Base-by-base conservation (phyloP, 2,797 vertebrate species). In the Hafferia zeledoni region DNA sequence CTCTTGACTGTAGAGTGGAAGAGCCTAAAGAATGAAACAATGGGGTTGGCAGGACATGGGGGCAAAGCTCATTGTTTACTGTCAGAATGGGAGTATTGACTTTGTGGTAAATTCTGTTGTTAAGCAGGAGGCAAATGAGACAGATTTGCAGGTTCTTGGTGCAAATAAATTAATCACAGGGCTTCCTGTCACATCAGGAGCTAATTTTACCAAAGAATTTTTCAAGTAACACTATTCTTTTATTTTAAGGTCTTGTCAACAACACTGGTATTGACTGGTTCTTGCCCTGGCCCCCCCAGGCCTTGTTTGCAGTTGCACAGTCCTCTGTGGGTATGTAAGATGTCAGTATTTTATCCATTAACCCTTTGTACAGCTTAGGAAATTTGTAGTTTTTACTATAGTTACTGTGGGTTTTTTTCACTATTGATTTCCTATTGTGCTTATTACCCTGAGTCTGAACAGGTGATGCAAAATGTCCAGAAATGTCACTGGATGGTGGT, bases 181-280 rank as follows among this genome's bases (percentile, higher is more conserved):
- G 13, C 8, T 75, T 28, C 14, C 47, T 91, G 13, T 37, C 31
- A 81, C n/a, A 47, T 78, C 46, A 69, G 10, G 5, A 18, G 24
- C 46, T 56, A 18, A 30, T 68, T 87, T 57, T 30, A 52, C 17
- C 56, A 31, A 49, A 9, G 8, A 33, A 11, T 60, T 70, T 50
- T 71, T 93, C 28, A 53, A 17, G 9, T 83, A 33, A 44, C 37
- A 5, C 17, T 75, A 12, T 82, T 30, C 5, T 96, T 94, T 96
- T 71, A 83, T 68, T 96, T 80, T 88, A 92, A 99, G 99, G 99
- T 91, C 98, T 99, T 74, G 99, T 99, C 92, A 99, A 99, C 94
- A 99, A 99, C 95, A 99, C 99, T 31, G 99, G 99, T 13, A 99
- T 99, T 25, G 99, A 99, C 95, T 99, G 99, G 99, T 99, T 99